Percentiles rank a stretch among this genome's conserved stretches.
These are phyloP conservation scores for Amphiprion ocellaris DNA, from an alignment of 2,113 vertebrate genomes.

Conservation along the genomic window DNA sequence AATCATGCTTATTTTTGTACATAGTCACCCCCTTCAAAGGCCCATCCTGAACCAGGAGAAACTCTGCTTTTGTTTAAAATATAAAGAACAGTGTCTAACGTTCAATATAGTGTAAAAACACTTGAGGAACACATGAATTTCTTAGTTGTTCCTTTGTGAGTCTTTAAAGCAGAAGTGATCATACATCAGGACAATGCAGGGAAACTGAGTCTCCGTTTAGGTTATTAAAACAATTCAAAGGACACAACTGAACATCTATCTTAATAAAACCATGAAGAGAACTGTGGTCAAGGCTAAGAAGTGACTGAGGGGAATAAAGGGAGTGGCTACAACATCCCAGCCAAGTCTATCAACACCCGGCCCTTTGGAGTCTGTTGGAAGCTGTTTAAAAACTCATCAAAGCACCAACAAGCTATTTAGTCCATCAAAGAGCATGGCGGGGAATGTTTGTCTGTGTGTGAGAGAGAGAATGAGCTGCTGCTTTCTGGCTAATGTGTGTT, in stretches of 20 bases:
- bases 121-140: no score
- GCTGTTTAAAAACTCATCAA: conserved; percentile 57
- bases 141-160: not conserved
- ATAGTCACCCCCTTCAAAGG: no score
- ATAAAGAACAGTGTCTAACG: no score
- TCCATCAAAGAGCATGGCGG: conserved; percentile 38
- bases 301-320: not conserved
- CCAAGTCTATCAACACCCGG: conserved; percentile 20
- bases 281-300: conserved; percentile 9
- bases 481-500: conserved; percentile 34
- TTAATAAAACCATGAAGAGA: not conserved
- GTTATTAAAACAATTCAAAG: conserved; percentile 14
- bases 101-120: no score
- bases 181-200: not conserved
- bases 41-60: no score
- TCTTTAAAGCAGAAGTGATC: not conserved
- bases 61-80: no score
- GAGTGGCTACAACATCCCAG: conserved; percentile 8
- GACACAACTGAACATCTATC: not conserved
- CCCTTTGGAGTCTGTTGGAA: conserved; percentile 46
- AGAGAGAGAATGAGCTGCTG: conserved; percentile 1
- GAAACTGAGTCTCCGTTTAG: not conserved
- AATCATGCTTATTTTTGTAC: no score
- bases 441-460: conserved; percentile 15
- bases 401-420: conserved; percentile 56